A percentile compares a stretch with the other conserved stretches of the same genome.
Evolutionary conservation across 1,140 invertebrate species (phyloP).

Genomic region (Drosophila quadrilineata): DNA sequence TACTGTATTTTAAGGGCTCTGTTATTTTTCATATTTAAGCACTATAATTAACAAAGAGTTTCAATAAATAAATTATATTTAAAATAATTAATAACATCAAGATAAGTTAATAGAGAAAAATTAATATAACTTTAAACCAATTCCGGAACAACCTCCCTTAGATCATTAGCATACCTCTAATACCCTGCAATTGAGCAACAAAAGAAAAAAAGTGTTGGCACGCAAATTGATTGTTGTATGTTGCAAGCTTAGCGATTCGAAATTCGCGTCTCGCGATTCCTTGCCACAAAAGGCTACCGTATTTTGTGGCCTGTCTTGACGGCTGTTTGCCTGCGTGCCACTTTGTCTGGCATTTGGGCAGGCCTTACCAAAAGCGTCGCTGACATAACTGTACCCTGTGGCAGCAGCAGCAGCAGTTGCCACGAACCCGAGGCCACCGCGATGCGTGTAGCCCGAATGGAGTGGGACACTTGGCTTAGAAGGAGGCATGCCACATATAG

Average conservation of each 20-base stretch:
- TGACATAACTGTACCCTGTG: slow-evolving; percentile 71
- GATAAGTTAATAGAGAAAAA: no score
- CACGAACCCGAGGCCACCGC: neutral
- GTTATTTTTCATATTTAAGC: no score
- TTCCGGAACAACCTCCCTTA: no score
- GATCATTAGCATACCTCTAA: slow-evolving; percentile 40
- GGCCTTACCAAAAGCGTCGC: slow-evolving; percentile 71
- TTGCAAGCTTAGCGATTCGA: slow-evolving; percentile 27
- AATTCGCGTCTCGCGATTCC: slow-evolving; percentile 45
- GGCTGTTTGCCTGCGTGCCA: slow-evolving; percentile 49
- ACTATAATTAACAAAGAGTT: no score
- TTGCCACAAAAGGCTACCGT: slow-evolving; percentile 74
- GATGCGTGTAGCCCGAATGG: slow-evolving; percentile 21
- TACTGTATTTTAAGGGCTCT: no score
- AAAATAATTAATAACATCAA: no score
- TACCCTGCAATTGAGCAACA: neutral
- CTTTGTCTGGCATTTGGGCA: slow-evolving; percentile 71
- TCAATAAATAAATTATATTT: no score
- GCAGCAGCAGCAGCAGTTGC: slow-evolving; percentile 6
- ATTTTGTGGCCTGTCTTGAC: slow-evolving; percentile 49
- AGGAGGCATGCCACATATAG: no score
- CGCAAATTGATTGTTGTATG: slow-evolving; percentile 77
- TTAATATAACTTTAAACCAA: no score
- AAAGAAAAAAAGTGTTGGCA: slow-evolving; percentile 62
- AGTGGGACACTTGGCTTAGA: slow-evolving; percentile 31